Percentiles rank a stretch among this genome's conserved stretches.
These are phyloP conservation scores for Gavia stellata DNA, from an alignment of 2,113 vertebrate species.

Conservation along the genomic window DNA sequence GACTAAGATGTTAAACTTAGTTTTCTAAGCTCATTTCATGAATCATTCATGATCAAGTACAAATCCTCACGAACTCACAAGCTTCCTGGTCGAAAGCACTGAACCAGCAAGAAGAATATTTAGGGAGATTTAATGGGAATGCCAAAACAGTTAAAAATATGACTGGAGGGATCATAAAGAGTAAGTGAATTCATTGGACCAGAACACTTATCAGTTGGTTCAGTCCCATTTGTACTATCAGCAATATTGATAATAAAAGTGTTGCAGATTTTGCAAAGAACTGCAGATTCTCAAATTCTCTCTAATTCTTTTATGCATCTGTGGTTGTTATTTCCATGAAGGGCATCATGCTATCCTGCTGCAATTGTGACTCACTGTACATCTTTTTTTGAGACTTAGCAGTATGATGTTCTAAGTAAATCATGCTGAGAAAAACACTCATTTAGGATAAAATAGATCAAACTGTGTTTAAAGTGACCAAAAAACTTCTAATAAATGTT, in stretches of 20 bases:
- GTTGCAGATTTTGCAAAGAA: constrained; percentile 32
- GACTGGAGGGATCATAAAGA: background rate
- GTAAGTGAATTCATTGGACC: constrained; percentile 45
- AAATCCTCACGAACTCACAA: constrained; percentile 43
- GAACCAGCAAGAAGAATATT: constrained; percentile 55
- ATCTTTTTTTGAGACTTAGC: background rate
- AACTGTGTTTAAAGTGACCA: background rate
- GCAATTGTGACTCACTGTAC: constrained; percentile 9
- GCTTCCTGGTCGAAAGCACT: constrained; percentile 38
- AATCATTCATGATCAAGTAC: constrained; percentile 63
- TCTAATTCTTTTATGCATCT: background rate
- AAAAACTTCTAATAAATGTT: background rate
- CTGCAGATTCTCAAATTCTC: constrained; percentile 4
- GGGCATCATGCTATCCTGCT: background rate
- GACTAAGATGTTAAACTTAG: constrained; percentile 60
- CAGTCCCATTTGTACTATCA: constrained; percentile 40
- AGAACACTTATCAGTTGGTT: constrained; percentile 40
- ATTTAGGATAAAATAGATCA: background rate
- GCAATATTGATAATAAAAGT: constrained; percentile 11
- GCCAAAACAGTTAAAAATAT: constrained; percentile 32
- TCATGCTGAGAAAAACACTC: background rate
- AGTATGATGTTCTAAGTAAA: background rate
- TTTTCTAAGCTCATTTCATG: constrained; percentile 55
- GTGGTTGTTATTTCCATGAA: constrained; percentile 22
- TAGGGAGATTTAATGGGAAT: constrained; percentile 44